Base-by-base conservation (phyloP, 2,113 vertebrate species). In the Leptobrachium ailaonicum region DNA sequence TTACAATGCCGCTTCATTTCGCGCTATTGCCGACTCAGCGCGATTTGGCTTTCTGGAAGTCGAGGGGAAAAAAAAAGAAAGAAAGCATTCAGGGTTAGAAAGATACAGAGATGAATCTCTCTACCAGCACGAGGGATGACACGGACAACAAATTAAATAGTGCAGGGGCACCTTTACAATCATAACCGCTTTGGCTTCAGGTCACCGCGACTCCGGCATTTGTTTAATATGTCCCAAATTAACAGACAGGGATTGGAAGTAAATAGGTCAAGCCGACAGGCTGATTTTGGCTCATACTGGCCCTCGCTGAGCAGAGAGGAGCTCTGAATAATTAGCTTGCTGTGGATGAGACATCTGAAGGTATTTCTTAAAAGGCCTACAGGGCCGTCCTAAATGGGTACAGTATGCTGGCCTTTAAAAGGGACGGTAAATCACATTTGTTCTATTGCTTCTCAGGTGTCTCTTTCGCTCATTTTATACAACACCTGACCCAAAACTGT, bases 281-380 rank as follows among this genome's bases (percentile, higher is more conserved):
- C 58, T 44, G 10, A 47, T 41, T 20, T 41, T 64, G 67, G 69
- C 56, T 44, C 62, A 43, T 71, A 71, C 42, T 64, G 77, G 68
- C 50, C 77, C 58, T 63, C 64, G 70, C 11, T 3, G 56, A 62
- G 62, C 68, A 53, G 67, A 53, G 58, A 2, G 43, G 67, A 70
- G 76, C 58, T 70, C 76, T 70, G 54, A 20, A 70, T 77, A 77
- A 77, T 77, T 77, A 77, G 54, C n/a, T 40, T 64, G 76, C 53
- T 41, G 58, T 69, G 53, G 77, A 72, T 60, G 4, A 10, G 11
- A 13, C 56, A 60, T 4, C 6, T 11, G 11, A 60, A 13, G 6
- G 13, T 3, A 60, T 60, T 60, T 60, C 6, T 60, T 60, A 60
- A 11, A 60, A 10, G 56, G 13, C 11, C 56, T 60, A 14, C 56